Conservation (phyloP, 1,140 invertebrate genomes). For the Daktulosphaira vitifoliae region DNA sequence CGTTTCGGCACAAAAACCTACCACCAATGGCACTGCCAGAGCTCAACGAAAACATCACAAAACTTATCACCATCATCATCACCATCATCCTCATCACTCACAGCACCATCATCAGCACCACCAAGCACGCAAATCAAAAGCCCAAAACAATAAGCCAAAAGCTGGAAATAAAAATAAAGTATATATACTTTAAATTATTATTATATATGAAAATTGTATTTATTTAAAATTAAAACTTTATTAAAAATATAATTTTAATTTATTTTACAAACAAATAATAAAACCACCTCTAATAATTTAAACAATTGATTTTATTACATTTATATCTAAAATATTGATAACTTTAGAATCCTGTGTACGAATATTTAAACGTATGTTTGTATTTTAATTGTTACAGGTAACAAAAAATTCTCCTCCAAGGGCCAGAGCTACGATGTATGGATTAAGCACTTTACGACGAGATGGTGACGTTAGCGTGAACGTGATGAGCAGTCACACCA, state of each 20-base stretch:
- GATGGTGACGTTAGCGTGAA: conserved; percentile 68
- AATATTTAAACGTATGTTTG: background rate
- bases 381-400: background rate
- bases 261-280: background rate
- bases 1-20: background rate
- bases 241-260: background rate
- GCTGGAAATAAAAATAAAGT: conserved; percentile 29
- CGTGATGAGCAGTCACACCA: conserved; percentile 66
- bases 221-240: background rate
- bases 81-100: too few relatives aligned
- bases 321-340: too few relatives aligned
- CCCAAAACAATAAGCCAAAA: conserved; percentile 35
- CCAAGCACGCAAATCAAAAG: conserved; percentile 19
- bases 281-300: background rate
- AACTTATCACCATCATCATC: background rate
- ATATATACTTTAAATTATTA: background rate
- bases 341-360: background rate
- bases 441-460: conserved; percentile 62
- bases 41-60: background rate
- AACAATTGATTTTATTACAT: too few relatives aligned
- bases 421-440: conserved; percentile 67
- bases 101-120: background rate
- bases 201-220: background rate
- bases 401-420: conserved; percentile 39
- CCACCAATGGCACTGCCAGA: background rate